Evolutionary conservation across 2,888 invertebrate genomes (phyloP), one percentile per base, ranked within the genome.

Genomic region (Polydrusus tereticollis): DNA sequence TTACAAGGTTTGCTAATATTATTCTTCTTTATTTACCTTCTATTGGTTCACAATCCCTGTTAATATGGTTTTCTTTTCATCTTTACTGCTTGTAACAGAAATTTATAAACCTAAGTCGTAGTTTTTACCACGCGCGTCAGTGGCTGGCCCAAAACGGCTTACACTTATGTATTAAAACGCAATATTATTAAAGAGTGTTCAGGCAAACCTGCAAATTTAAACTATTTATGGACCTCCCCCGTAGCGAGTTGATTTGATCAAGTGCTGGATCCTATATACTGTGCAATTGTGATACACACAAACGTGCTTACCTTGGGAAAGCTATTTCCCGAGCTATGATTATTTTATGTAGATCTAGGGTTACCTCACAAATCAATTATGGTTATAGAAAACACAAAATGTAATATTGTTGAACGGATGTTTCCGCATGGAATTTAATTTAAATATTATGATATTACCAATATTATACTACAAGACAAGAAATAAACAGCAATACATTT

Each of bases 211-310:
- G 63, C 69, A 69, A 63, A 69, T 62, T 63, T 63, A 57, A 64
- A 64, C 63, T 64, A 70, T 70, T 57, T 70, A 70, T 70, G 69
- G 58, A 70, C 43, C 64, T 64, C 26, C 58, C 57, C 57, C 29
- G 43, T 69, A 63, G 29, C 29, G 26, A 64, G 23, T 43, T 64
- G 64, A 70, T 64, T 70, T 64, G 64, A 70, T 70, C 41, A 60
- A 60, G 23, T 43, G 26, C 21, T 4, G 20, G 23, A 60, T 43
- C 29, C 45, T 62, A 62, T 62, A 47, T 47, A 33, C 62, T 47
- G 45, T 62, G 47, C 62, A 47, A 45, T 47, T 41, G 41, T 43
- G 38, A 60, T 41, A 68, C 55, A 59, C 29, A 50, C 59, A 68
- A 68, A 20, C 36, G 60, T 52, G 68, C 68, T 47, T 68, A 60